A percentile compares a stretch with the other conserved stretches of the same genome.
Evolutionary conservation across 2,888 invertebrate species (phyloP).

Genomic region (Machimus atricapillus): DNA sequence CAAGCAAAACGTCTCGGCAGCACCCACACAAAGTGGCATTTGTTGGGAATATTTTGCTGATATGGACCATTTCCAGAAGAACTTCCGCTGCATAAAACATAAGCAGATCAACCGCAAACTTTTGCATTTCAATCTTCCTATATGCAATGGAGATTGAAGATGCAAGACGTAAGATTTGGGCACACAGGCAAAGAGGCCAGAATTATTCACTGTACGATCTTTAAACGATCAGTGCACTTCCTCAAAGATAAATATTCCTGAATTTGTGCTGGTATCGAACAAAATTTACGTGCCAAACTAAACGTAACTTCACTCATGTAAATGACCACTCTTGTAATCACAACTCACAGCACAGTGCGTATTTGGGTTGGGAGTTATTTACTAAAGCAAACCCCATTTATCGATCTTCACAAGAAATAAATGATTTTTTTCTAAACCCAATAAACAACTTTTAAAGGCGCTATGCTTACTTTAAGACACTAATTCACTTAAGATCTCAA

Average conservation of each 20-base stretch:
- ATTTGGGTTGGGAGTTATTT: not conserved
- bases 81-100: slow-evolving; percentile 28
- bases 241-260: slow-evolving; percentile 15
- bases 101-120: not conserved
- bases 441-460: not conserved
- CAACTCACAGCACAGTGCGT: not conserved
- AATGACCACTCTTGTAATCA: not conserved
- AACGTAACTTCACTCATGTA: not conserved
- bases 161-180: not conserved
- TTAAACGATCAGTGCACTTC: slow-evolving; percentile 44
- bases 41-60: slow-evolving; percentile 7
- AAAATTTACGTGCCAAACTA: not conserved
- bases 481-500: not conserved
- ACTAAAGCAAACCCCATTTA: not conserved
- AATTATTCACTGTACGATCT: not conserved
- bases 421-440: not conserved
- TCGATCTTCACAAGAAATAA: not conserved
- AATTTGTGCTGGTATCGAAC: not conserved
- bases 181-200: not conserved
- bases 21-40: slow-evolving; percentile 5
- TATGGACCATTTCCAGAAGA: slow-evolving; percentile 5
- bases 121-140: not conserved
- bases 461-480: not conserved
- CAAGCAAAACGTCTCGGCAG: slow-evolving; percentile 4
- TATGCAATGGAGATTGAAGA: not conserved